Base-by-base conservation (phyloP, 2,797 vertebrate species). In the Coilia nasus region DNA sequence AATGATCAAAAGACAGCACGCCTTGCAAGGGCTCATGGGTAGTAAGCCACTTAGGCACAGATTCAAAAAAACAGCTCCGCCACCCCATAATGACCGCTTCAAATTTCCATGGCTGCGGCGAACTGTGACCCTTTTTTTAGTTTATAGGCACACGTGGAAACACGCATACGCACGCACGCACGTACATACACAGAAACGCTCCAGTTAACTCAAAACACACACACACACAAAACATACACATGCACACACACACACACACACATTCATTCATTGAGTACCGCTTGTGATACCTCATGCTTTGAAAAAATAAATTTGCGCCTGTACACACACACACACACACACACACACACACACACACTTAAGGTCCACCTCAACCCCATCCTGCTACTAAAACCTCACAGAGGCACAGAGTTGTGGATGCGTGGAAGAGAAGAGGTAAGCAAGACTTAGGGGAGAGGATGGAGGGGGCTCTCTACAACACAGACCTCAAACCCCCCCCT, bases 111-210 rank as follows among this genome's bases (percentile, higher is more conserved):
- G 94, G 94, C 88, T 89, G 89, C 88, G 86, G 89, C 88, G 86
- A 88, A 88, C 84, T 88, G 28, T 78, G 89, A 94, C 94, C 94
- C 92, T 93, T 94, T 92, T 95, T 94, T 91, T 93, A 94, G 94
- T 94, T 95, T 94, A 94, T 95, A 96, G 95, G 95, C 95, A 95
- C 95, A 94, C 93, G 94, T 95, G 94, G 95, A 94, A 93, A 94
- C 94, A 94, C 93, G 95, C 94, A 91, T 89, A 87, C 87, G 90
- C 67, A 19, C 28, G 6, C 67, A 67, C 25, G 25, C n/a, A 28
- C 25, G 23, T 23, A 28, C 62, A 28, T 28, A 28, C n/a, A 60
- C n/a, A 60, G n/a, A n/a, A 56, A 56, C n/a, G n/a, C 50, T 54
- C 50, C 7, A 54, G 50, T 54, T 54, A 54, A 54, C 50, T 54